Evolutionary conservation across 2,113 vertebrate species (phyloP), one percentile per base, ranked within the genome.

Genomic region (Protobothrops mucrosquamatus): DNA sequence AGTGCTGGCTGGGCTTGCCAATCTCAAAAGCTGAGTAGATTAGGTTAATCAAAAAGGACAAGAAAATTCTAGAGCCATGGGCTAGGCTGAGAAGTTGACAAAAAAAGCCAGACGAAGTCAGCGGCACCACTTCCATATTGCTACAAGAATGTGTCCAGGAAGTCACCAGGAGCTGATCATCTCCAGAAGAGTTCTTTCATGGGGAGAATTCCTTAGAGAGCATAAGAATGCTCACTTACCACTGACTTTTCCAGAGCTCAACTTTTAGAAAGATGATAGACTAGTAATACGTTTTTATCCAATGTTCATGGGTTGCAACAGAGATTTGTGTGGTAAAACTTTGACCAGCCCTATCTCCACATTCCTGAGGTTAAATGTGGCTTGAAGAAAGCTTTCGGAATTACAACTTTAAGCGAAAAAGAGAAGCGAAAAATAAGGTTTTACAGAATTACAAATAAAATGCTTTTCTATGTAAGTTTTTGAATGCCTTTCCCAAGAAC

Each of bases 161-260:
- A 81, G 34, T 81, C n/a, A 81, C 34, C n/a, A 81, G 34, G 34
- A 81, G 1, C 39, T 74, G n/a, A 20, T 39, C 69, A 81, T 81
- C 34, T 8, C 69, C 15, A 81, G 4, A 20, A 20, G 34, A 39
- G 15, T 39, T 81, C 0, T 81, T 74, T 34, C 1, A 6, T 20
- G n/a, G 69, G 20, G 61, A n/a, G 61, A 64, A 64, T 64, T 64
- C 61, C 11, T 64, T 12, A 29, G 59, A 64, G 86, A 87, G 91
- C 95, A 93, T 57, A 55, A 93, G 93, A 95, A 92, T 86, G 86
- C 93, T 90, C 5, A 55, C n/a, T 95, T 89, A 88, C 94, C 89
- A 87, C 94, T 85, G 91, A 92, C 92, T 89, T 90, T 89, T 87
- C 20, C 81, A 91, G 74, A 57, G 54, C 4, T 34, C 14, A 48